Evolutionary conservation across 2,797 vertebrate species (phyloP), one percentile per base, ranked within the genome.

Genomic region (Amphiprion clarkii): DNA sequence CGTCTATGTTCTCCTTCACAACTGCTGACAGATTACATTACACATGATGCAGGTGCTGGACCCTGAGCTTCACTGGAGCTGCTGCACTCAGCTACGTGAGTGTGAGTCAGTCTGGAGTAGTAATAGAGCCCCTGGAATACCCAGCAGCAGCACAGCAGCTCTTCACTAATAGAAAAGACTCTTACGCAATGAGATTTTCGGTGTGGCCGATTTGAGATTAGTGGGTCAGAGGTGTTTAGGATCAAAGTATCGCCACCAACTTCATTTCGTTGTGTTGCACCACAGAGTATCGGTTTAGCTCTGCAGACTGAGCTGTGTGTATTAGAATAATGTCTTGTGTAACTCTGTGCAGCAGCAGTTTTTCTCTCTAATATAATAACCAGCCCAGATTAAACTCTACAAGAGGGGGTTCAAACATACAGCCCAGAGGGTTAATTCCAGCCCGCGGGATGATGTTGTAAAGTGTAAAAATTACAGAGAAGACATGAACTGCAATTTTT

Each of bases 101-200:
- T 64, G 64, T 23, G 69, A 77, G 46, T 21, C 53, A 51, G n/a
- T 40, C 14, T 23, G 61, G 65, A 58, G 70, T 0, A 53, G 21
- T 31, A 71, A 36, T 36, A 25, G 33, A 75, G 74, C 66, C 57
- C 16, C 53, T 29, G 10, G 56, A 25, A 71, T 57, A 27, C 58
- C 60, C 23, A 16, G 44, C 54, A 29, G 66, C 63, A 29, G 76
- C 66, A 62, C 63, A 29, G 76, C 66, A 65, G 54, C 58, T 23
- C 52, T 78, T 67, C 71, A 61, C 64, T 29, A 58, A 84, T 21
- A 71, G 67, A 59, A 81, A 78, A 81, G 58, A 17, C 39, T 25
- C 23, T 91, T 88, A 87, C 59, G 76, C 60, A 91, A 82, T 51
- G 60, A 69, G 23, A 84, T 85, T 83, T 75, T 83, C 75, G 71